Base-by-base conservation (phyloP, 2,797 vertebrate species). In the Platyrinchus mystaceus region DNA sequence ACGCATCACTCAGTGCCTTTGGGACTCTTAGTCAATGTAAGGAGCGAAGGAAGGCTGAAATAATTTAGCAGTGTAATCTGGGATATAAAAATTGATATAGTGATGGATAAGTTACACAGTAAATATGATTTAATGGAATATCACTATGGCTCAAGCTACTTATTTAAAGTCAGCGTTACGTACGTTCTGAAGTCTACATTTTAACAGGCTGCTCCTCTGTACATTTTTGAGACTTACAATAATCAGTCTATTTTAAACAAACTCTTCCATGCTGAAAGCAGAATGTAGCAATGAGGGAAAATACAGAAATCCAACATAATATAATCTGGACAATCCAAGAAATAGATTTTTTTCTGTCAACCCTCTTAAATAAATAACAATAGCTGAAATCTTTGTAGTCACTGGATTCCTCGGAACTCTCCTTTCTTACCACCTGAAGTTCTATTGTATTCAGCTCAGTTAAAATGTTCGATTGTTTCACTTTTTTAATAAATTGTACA, bases 401-500 rank as follows among this genome's bases (percentile, higher is more conserved):
- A 66, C 36, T 39, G 50, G 30, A 41, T 68, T 94, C 63, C 74
- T 64, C 21, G 2, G 68, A 95, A 78, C n/a, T 58, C 91, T 60
- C 73, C 59, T 30, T 70, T 81, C 86, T 95, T 95, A 80, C 67
- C 53, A 82, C 76, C 68, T 68, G 55, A 97, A 97, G 94, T 59
- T 78, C 78, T 50, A 20, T 24, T 67, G 49, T 56, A 37, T 90
- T 97, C 93, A 95, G 95, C 69, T 93, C 85, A 78, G 94, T 94
- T 94, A 95, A 96, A 97, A 96, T 87, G 93, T 89, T 97, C 52
- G 8, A 90, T 94, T 89, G 91, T 78, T 96, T 96, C 96, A 96
- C 96, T 97, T 97, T 97, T 95, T 96, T 84, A 97, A 97, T 96
- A 98, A 97, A 98, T 97, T 95, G 96, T 97, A 96, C 94, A 96